Evolutionary conservation across 2,888 invertebrate genomes (phyloP).

Genomic region (Philopedon plagiatum): DNA sequence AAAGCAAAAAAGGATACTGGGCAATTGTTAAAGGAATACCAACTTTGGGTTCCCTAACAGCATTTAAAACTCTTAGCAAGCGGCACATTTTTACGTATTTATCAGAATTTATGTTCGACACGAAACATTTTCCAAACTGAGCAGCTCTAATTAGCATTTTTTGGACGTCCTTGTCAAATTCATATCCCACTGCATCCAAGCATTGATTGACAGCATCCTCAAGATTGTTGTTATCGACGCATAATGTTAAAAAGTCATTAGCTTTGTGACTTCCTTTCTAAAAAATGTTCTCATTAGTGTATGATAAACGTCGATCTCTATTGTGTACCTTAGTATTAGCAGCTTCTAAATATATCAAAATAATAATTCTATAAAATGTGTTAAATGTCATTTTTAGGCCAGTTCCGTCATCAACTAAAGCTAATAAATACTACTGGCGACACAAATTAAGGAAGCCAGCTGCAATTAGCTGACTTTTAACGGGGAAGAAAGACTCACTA

Average conservation of each 20-base stretch:
- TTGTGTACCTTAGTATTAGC: too few relatives aligned
- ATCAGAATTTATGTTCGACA: slow-evolving; percentile 81
- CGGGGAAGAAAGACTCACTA: too few relatives aligned
- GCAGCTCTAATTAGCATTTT: slow-evolving; percentile 92
- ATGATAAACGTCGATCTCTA: too few relatives aligned
- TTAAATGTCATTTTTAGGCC: too few relatives aligned
- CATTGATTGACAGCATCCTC: slow-evolving; percentile 90
- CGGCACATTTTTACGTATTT: slow-evolving; percentile 90
- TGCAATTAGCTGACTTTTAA: too few relatives aligned
- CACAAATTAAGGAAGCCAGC: too few relatives aligned
- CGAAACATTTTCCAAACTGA: slow-evolving; percentile 95
- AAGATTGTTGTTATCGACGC: slow-evolving; percentile 85
- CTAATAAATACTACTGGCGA: too few relatives aligned
- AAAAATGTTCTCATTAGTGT: too few relatives aligned
- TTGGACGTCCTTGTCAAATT: slow-evolving; percentile 89
- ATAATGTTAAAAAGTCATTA: slow-evolving; percentile 91
- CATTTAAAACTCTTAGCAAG: slow-evolving; percentile 90
- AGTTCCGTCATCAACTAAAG: too few relatives aligned
- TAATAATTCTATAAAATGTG: too few relatives aligned
- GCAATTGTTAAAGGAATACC: slow-evolving; percentile 92
- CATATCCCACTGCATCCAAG: slow-evolving; percentile 93
- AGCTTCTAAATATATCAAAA: too few relatives aligned
- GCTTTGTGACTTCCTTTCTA: slow-evolving; percentile 91
- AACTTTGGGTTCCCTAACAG: slow-evolving; percentile 86
- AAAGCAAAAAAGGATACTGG: slow-evolving; percentile 81